Conservation (phyloP, 2,888 invertebrate genomes). For the Apamea sordens region DNA sequence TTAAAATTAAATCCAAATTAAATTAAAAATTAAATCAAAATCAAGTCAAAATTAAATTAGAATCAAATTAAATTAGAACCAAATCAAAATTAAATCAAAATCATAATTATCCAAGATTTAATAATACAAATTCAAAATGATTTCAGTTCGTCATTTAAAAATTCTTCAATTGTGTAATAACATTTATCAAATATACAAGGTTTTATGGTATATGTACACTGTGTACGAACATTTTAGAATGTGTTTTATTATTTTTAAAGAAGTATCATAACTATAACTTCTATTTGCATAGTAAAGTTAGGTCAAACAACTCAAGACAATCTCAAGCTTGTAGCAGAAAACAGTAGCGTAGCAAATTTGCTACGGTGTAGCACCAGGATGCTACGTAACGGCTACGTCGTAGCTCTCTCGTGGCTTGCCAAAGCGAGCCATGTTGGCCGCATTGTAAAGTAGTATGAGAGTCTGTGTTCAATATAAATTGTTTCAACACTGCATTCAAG, state of each 20-base stretch:
- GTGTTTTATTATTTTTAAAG: neutral
- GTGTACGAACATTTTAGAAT: neutral
- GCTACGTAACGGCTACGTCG: slow-evolving; percentile 48
- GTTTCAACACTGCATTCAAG: slow-evolving; percentile 23
- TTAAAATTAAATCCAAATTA: too few relatives aligned
- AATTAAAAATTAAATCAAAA: too few relatives aligned
- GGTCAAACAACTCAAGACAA: neutral
- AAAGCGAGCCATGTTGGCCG: slow-evolving; percentile 20
- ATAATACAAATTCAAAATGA: too few relatives aligned
- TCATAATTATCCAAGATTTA: too few relatives aligned
- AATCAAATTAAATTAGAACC: too few relatives aligned
- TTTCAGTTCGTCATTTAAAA: too few relatives aligned
- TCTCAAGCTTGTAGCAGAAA: slow-evolving; percentile 1
- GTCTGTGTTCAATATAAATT: slow-evolving; percentile 48
- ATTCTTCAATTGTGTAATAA: too few relatives aligned
- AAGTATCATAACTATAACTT: neutral
- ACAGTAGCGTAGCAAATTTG: slow-evolving; percentile 24
- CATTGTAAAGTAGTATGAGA: slow-evolving; percentile 42
- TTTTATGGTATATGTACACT: neutral
- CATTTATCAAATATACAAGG: too few relatives aligned
- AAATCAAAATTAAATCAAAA: too few relatives aligned
- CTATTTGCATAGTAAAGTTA: neutral
- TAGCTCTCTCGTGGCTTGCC: slow-evolving; percentile 48
- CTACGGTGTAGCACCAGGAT: slow-evolving; percentile 51
- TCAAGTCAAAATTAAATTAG: too few relatives aligned